These are phyloP conservation scores for Imbricaverruca yamaguchii DNA, from an alignment of 2,888 invertebrate species.

Conservation along the genomic window DNA sequence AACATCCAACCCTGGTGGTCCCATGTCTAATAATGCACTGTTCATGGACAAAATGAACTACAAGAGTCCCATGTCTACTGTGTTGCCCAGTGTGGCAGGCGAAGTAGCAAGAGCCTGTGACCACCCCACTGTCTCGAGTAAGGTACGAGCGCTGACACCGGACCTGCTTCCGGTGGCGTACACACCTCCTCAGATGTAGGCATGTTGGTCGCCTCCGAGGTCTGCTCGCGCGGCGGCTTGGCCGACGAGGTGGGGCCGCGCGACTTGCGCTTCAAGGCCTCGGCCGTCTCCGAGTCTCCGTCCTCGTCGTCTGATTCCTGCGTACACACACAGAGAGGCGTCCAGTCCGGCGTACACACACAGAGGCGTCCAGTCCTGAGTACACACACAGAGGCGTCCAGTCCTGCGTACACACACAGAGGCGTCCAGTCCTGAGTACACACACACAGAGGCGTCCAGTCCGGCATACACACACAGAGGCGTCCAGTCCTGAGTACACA, in stretches of 20 bases:
- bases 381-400: not conserved
- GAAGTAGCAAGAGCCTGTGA: too few relatives aligned
- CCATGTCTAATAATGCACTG: too few relatives aligned
- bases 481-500: not conserved
- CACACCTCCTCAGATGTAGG: constrained; percentile 26
- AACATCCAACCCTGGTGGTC: too few relatives aligned
- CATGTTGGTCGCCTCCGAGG: constrained; percentile 27
- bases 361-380: too few relatives aligned
- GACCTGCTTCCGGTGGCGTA: not conserved
- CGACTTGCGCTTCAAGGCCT: constrained; percentile 28
- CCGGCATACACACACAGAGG: constrained; percentile 17
- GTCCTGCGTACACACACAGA: not conserved
- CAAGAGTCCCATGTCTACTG: too few relatives aligned
- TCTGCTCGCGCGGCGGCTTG: constrained; percentile 27
- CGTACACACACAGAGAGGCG: constrained; percentile 1
- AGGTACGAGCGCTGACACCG: too few relatives aligned
- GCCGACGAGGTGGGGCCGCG: constrained; percentile 26
- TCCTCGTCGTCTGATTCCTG: constrained; percentile 37
- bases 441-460: not conserved
- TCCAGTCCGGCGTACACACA: not conserved
- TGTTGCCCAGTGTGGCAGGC: too few relatives aligned
- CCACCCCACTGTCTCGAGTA: too few relatives aligned
- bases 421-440: not conserved
- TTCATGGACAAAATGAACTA: too few relatives aligned
- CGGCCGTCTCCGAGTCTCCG: constrained; percentile 28